phyloP scores from a whole-genome alignment of 2,113 vertebrate species.

The Neolamprologus fasciatus region DNA sequence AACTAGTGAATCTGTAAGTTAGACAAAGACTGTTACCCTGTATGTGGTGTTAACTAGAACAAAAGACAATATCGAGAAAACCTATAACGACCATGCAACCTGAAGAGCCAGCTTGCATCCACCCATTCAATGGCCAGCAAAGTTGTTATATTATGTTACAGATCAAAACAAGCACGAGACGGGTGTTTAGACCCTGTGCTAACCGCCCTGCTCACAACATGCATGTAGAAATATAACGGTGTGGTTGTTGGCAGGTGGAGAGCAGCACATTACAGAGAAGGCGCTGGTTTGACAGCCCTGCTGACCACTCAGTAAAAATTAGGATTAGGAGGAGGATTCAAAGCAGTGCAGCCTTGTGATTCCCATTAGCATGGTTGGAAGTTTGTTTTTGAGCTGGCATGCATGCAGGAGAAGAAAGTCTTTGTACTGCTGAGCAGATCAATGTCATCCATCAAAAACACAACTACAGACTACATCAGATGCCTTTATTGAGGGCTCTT shows the following conservation, averaged over 20 bases:
- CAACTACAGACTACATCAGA: not conserved
- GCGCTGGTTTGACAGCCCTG: not conserved
- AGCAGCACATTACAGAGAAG: not conserved
- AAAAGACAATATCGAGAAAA: not conserved
- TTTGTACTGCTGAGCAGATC: not conserved
- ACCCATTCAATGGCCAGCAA: not conserved
- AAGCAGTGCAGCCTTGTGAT: slow-evolving; percentile 42
- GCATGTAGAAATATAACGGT: not conserved
- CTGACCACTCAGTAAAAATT: slow-evolving; percentile 25
- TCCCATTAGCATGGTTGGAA: slow-evolving; percentile 40
- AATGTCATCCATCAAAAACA: not conserved
- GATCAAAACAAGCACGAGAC: not conserved
- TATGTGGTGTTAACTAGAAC: not conserved
- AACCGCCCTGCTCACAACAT: accelerated
- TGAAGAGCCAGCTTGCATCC: not conserved
- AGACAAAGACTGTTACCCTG: not conserved
- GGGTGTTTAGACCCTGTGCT: no score
- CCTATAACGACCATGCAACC: not conserved
- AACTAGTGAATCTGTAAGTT: not conserved
- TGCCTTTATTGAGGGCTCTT: no score
- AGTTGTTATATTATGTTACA: not conserved
- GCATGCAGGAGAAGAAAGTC: not conserved
- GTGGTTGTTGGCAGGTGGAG: not conserved
- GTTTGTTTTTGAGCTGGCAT: slow-evolving; percentile 8
- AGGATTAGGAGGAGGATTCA: slow-evolving; percentile 41